phyloP scores from a whole-genome alignment of 2,113 vertebrate species.

The Hyperoodon ampullatus region DNA sequence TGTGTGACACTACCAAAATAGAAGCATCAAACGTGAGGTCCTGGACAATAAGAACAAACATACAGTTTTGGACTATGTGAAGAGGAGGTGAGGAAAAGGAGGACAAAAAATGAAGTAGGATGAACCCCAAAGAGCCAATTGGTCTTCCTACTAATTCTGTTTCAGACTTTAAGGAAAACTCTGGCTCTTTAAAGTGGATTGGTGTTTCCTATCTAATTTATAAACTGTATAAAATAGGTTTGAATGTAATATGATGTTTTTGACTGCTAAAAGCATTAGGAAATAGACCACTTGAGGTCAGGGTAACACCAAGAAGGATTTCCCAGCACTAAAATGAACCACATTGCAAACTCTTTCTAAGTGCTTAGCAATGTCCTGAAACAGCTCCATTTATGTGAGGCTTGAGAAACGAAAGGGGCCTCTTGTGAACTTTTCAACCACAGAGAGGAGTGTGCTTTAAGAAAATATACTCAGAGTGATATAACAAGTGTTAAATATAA shows the following conservation, averaged over 20 bases:
- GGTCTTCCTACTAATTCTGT: neutral
- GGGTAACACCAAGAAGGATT: constrained; percentile 82
- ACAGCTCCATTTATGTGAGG: constrained; percentile 46
- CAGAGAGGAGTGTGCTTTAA: neutral
- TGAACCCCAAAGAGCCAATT: neutral
- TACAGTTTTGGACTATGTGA: neutral
- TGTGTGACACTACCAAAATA: neutral
- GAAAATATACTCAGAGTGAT: neutral
- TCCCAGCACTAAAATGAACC: constrained; percentile 79
- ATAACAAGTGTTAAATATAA: neutral
- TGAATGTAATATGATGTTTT: constrained; percentile 45
- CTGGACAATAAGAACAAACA: neutral
- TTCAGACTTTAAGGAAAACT: constrained; percentile 15
- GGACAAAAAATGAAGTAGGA: neutral
- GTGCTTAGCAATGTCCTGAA: constrained; percentile 78
- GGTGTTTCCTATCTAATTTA: constrained; percentile 46
- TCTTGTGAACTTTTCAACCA: constrained; percentile 39
- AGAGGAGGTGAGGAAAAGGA: neutral
- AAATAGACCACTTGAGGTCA: constrained; percentile 79
- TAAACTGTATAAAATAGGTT: constrained; percentile 58
- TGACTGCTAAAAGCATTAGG: constrained; percentile 78
- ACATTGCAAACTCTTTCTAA: constrained; percentile 73
- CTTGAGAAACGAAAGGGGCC: constrained; percentile 49
- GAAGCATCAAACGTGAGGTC: neutral
- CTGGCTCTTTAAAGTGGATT: neutral